Percentiles rank a stretch among this genome's conserved stretches.
Conservation (phyloP, 2,888 invertebrate genomes). For the Arctia plantaginis region DNA sequence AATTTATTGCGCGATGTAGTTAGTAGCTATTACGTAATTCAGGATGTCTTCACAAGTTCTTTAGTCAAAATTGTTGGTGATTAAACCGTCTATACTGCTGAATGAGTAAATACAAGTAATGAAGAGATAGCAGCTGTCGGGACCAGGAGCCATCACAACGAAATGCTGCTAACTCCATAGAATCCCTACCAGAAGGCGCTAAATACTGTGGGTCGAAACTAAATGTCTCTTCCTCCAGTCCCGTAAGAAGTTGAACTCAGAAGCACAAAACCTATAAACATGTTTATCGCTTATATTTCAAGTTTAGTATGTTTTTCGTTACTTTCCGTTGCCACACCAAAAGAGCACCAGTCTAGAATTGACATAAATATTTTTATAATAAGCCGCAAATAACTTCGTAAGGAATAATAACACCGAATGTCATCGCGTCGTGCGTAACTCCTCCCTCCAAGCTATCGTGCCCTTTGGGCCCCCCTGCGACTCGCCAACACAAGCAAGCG, state of each 20-base stretch:
- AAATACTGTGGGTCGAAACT: too few relatives aligned
- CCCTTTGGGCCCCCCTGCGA: background rate
- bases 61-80: background rate
- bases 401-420: constrained; percentile 1
- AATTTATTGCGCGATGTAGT: background rate
- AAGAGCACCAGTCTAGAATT: background rate
- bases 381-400: background rate
- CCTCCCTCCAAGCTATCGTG: background rate
- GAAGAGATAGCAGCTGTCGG: too few relatives aligned
- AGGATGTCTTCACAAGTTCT: background rate
- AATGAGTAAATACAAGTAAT: too few relatives aligned
- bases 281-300: background rate
- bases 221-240: too few relatives aligned
- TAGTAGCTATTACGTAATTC: background rate
- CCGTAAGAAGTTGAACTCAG: too few relatives aligned
- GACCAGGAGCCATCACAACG: too few relatives aligned
- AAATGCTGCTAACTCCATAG: too few relatives aligned
- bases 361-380: background rate
- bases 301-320: background rate
- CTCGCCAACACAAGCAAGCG: background rate
- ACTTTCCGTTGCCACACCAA: background rate
- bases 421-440: constrained; percentile 1
- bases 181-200: too few relatives aligned
- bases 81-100: background rate
- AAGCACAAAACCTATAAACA: too few relatives aligned